Conservation (phyloP, 2,113 vertebrate species). For the Ochotona princeps region DNA sequence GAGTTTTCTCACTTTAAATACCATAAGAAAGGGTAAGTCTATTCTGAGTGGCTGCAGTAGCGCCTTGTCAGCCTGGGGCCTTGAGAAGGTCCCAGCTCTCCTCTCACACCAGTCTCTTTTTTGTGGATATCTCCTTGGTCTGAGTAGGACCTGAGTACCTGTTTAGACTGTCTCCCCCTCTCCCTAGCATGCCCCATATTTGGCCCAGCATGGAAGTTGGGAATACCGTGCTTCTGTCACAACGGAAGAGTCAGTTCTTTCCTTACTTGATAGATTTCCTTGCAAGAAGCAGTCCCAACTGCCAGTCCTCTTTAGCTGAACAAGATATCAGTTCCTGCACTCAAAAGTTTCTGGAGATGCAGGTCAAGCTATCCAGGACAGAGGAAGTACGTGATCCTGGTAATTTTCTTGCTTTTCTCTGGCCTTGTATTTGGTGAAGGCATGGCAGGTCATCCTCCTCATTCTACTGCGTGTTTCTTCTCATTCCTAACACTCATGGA, state of each 20-base stretch:
- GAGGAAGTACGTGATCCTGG: not conserved
- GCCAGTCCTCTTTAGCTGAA: not conserved
- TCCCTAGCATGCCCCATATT: not conserved
- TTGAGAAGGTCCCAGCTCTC: fast-evolving
- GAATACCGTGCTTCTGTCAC: not conserved
- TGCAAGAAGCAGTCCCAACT: too few species aligned
- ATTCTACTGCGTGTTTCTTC: not conserved
- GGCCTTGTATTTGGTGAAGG: not conserved
- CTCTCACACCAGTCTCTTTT: not conserved
- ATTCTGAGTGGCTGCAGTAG: not conserved
- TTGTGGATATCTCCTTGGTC: not conserved
- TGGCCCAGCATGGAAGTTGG: too few species aligned
- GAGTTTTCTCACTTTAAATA: not conserved
- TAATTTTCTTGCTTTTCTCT: not conserved
- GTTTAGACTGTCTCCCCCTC: too few species aligned
- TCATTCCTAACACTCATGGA: not conserved
- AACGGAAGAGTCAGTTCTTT: too few species aligned
- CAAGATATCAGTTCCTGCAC: fast-evolving
- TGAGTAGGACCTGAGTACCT: not conserved
- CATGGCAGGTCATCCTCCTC: not conserved
- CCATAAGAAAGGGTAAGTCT: not conserved
- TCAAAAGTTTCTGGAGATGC: not conserved
- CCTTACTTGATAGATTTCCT: not conserved
- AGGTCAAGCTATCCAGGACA: not conserved
- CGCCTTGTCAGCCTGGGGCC: not conserved